Percentiles rank a stretch among this genome's conserved stretches.
Conservation (phyloP, 2,797 vertebrate species). For the Antennarius maculatus region DNA sequence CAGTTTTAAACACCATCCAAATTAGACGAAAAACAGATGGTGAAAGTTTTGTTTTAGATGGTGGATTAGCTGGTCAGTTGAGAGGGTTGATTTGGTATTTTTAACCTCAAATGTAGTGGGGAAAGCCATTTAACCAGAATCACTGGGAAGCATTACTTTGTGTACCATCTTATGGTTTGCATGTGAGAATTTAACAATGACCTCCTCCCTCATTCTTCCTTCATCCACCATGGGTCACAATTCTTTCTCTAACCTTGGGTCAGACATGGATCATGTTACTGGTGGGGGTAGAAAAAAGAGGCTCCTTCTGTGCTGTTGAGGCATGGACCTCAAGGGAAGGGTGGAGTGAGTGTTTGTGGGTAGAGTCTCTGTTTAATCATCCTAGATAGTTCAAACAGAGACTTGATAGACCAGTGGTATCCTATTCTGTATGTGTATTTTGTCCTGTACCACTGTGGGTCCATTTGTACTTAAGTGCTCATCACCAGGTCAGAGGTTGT, state of each 20-base stretch:
- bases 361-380: constrained; percentile 16
- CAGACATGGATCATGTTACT: constrained; percentile 66
- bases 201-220: constrained; percentile 39
- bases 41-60: background rate
- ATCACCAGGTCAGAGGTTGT: constrained; percentile 47
- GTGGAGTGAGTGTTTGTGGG: constrained; percentile 5
- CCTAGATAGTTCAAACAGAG: constrained; percentile 30
- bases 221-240: constrained; percentile 46
- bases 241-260: constrained; percentile 54
- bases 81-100: background rate
- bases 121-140: background rate
- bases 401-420: constrained; percentile 35
- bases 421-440: constrained; percentile 29
- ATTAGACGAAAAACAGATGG: background rate
- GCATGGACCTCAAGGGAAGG: constrained; percentile 49
- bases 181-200: constrained; percentile 31
- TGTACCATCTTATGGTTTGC: constrained; percentile 21
- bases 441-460: constrained; percentile 31
- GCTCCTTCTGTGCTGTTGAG: constrained; percentile 34
- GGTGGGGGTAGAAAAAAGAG: constrained; percentile 54
- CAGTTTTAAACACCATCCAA: too few relatives aligned
- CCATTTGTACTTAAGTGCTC: constrained; percentile 26
- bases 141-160: constrained; percentile 9
- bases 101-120: background rate
- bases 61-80: background rate